These are phyloP conservation scores for Gymnothorax javanicus DNA, from an alignment of 2,797 vertebrate species.

Conservation along the genomic window DNA sequence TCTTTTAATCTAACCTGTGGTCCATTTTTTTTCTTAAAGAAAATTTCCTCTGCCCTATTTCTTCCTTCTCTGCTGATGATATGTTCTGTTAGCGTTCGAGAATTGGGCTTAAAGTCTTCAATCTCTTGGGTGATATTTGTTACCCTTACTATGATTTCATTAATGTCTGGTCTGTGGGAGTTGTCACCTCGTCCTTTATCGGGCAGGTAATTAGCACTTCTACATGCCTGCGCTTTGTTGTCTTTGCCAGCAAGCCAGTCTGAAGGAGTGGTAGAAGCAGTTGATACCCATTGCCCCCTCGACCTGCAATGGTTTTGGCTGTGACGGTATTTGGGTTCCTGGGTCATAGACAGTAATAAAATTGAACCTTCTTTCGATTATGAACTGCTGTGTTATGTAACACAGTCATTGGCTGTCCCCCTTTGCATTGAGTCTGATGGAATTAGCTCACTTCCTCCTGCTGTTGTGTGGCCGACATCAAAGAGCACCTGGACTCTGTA, in stretches of 20 bases:
- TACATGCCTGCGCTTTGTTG: neutral
- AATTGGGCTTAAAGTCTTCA: neutral
- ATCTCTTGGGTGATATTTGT: neutral
- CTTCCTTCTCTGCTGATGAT: neutral
- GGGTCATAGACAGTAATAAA: constrained; percentile 30
- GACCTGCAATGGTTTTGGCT: constrained; percentile 14
- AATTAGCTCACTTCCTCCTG: neutral
- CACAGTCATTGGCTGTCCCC: constrained; percentile 20
- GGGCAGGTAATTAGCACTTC: constrained; percentile 4
- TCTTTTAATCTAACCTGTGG: neutral
- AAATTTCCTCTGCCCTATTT: neutral
- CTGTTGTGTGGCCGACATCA: neutral
- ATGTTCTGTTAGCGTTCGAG: neutral
- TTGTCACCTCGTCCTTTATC: neutral
- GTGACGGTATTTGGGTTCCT: constrained; percentile 30
- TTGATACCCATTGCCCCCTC: neutral
- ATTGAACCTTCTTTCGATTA: constrained; percentile 35
- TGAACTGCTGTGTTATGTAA: constrained; percentile 33
- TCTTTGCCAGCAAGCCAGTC: constrained; percentile 4
- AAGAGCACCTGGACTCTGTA: neutral
- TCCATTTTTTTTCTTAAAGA: neutral
- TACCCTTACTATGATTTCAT: constrained; percentile 4
- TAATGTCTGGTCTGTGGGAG: neutral
- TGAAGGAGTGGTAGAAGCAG: neutral
- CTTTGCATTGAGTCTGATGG: constrained; percentile 13